Conservation (phyloP, 1,140 invertebrate genomes). For the Drosophila gunungcola region DNA sequence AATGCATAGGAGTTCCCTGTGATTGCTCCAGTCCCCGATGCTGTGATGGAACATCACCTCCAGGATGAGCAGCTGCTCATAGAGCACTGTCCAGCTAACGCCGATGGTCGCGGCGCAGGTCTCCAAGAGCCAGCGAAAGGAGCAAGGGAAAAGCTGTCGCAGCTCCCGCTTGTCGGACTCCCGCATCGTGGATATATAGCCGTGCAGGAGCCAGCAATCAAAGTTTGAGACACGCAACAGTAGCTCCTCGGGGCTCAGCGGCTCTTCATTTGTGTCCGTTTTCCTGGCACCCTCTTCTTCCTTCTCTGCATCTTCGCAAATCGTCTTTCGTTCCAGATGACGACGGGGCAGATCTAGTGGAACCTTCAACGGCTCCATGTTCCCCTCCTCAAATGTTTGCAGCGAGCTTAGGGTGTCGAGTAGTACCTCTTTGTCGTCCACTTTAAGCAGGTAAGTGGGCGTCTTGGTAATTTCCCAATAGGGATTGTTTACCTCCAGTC, state of each 20-base stretch:
- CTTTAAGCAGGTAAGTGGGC: constrained; percentile 33
- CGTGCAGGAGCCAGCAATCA: constrained; percentile 80
- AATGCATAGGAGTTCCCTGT: constrained; percentile 50
- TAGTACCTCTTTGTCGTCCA: constrained; percentile 29
- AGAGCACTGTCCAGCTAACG: constrained; percentile 84
- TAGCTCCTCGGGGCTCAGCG: background rate
- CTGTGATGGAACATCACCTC: constrained; percentile 78
- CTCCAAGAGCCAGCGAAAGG: constrained; percentile 86
- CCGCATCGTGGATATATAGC: constrained; percentile 28
- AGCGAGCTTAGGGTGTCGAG: constrained; percentile 45
- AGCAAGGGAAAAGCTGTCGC: constrained; percentile 84
- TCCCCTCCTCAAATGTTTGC: constrained; percentile 53
- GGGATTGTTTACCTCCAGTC: constrained; percentile 41
- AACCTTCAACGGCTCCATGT: constrained; percentile 55
- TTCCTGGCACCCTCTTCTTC: background rate
- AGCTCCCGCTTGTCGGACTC: constrained; percentile 61
- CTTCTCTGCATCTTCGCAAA: background rate
- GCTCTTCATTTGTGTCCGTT: background rate
- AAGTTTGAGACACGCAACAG: constrained; percentile 68
- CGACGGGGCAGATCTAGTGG: constrained; percentile 53
- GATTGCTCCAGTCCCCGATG: constrained; percentile 55
- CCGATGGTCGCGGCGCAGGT: constrained; percentile 85
- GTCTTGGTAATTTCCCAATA: constrained; percentile 27
- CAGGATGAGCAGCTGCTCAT: constrained; percentile 84
- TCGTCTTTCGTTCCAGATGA: constrained; percentile 7